Percentiles rank a stretch among this genome's conserved stretches.
These are phyloP conservation scores for Petrolisthes cinctipes DNA, from an alignment of 2,888 invertebrate genomes.

Conservation along the genomic window DNA sequence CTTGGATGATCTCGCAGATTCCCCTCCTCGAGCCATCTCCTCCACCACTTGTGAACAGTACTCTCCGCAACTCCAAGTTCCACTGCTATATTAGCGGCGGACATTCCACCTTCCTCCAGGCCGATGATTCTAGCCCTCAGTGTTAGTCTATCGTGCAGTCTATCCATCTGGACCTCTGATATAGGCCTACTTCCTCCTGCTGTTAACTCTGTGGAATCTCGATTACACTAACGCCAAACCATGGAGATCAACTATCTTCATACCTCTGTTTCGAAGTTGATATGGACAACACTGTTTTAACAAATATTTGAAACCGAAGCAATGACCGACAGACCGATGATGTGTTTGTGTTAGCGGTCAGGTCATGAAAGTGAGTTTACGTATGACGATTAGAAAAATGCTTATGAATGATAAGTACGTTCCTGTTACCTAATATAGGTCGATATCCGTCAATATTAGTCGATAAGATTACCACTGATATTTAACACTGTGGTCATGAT, in stretches of 20 bases:
- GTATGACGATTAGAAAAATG: too few species aligned
- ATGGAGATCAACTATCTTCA: not conserved
- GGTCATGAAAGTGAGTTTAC: too few species aligned
- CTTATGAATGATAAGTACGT: too few species aligned
- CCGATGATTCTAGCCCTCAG: too few species aligned
- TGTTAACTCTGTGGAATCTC: too few species aligned
- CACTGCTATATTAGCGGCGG: not conserved
- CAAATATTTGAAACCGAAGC: not conserved
- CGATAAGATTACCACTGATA: not conserved
- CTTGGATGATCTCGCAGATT: conserved; percentile 2
- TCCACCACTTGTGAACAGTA: not conserved
- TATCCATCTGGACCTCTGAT: too few species aligned
- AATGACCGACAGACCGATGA: too few species aligned
- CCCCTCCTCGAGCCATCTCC: not conserved
- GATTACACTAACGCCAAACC: not conserved
- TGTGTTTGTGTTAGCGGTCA: too few species aligned
- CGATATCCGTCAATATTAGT: not conserved
- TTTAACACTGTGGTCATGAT: not conserved
- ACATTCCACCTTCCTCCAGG: not conserved
- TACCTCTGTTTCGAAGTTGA: not conserved
- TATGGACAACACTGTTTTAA: not conserved
- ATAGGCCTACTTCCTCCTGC: too few species aligned
- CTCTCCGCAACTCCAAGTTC: not conserved
- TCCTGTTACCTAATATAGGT: too few species aligned
- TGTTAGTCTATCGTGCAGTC: not conserved